A percentile compares a stretch with the other conserved stretches of the same genome.
Conservation (phyloP, 2,888 invertebrate species). For the Agriotes lineatus region DNA sequence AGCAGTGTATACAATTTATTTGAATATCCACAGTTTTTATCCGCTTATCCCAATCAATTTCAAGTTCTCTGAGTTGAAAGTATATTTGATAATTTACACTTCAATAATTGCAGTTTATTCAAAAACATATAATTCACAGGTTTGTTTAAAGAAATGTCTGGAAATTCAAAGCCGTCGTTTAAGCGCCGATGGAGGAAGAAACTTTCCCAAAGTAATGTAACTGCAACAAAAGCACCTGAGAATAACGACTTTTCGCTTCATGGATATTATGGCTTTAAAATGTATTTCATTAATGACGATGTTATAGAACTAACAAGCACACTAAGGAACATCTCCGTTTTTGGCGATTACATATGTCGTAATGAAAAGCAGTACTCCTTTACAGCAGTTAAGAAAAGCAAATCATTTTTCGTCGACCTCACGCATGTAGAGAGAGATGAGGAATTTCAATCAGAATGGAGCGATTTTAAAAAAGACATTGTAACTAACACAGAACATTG, state of each 20-base stretch:
- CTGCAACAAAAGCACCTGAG: not conserved
- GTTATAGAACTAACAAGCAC: constrained; percentile 67
- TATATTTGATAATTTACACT: no score
- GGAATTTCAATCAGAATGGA: constrained; percentile 73
- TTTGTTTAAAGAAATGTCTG: no score
- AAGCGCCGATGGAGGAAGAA: not conserved
- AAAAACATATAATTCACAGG: no score
- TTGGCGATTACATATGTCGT: constrained; percentile 70
- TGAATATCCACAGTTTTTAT: no score
- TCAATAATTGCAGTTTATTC: no score
- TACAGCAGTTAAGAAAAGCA: constrained; percentile 71
- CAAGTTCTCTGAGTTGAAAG: no score
- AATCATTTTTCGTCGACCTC: constrained; percentile 72
- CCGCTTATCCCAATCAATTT: no score
- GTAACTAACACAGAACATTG: constrained; percentile 76
- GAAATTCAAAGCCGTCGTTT: not conserved
- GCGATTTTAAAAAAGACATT: constrained; percentile 69
- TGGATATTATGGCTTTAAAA: constrained; percentile 78
- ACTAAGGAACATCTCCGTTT: constrained; percentile 67
- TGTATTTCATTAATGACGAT: constrained; percentile 76
- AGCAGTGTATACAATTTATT: no score
- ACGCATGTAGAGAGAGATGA: constrained; percentile 70
- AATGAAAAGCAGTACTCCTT: constrained; percentile 68
- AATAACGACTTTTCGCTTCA: constrained; percentile 20
- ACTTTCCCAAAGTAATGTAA: not conserved